Evolutionary conservation across 2,888 invertebrate genomes (phyloP).

Genomic region (Apeira syringaria): DNA sequence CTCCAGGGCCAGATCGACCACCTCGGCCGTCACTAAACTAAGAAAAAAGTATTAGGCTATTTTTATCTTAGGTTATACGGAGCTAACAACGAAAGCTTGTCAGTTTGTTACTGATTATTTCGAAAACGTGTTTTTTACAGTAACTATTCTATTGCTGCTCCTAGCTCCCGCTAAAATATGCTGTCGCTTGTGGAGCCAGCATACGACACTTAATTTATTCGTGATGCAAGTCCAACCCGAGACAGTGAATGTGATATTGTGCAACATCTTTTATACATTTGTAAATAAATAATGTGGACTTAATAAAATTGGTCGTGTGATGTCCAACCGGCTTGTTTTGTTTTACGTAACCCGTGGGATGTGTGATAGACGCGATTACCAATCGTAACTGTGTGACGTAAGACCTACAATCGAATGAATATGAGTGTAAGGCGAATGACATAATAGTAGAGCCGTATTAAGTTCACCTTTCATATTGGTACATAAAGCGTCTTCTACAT

Average conservation of each 20-base stretch:
- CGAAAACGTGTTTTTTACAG: constrained; percentile 1
- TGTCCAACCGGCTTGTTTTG: constrained; percentile 52
- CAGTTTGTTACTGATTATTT: constrained; percentile 4
- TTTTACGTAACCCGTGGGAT: constrained; percentile 53
- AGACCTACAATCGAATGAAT: constrained; percentile 27
- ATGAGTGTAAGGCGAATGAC: constrained; percentile 27
- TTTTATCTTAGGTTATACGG: constrained; percentile 10
- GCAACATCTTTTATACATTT: constrained; percentile 73
- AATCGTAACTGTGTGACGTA: constrained; percentile 35
- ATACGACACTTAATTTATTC: constrained; percentile 58
- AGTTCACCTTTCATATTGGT: constrained; percentile 35
- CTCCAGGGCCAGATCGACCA: constrained; percentile 93
- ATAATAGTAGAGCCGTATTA: constrained; percentile 38
- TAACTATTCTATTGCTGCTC: constrained; percentile 27
- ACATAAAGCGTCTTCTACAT: not conserved
- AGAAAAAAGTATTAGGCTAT: constrained; percentile 1
- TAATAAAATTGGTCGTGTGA: constrained; percentile 62
- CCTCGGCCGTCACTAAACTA: constrained; percentile 85
- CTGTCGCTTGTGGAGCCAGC: constrained; percentile 9
- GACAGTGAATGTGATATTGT: constrained; percentile 74
- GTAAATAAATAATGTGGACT: constrained; percentile 64
- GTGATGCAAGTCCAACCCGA: constrained; percentile 65
- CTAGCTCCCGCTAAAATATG: constrained; percentile 7
- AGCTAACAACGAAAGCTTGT: constrained; percentile 3
- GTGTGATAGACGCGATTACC: constrained; percentile 34